These are phyloP conservation scores for Globodera ellingtonae DNA, from an alignment of 1,140 invertebrate species.

Conservation along the genomic window DNA sequence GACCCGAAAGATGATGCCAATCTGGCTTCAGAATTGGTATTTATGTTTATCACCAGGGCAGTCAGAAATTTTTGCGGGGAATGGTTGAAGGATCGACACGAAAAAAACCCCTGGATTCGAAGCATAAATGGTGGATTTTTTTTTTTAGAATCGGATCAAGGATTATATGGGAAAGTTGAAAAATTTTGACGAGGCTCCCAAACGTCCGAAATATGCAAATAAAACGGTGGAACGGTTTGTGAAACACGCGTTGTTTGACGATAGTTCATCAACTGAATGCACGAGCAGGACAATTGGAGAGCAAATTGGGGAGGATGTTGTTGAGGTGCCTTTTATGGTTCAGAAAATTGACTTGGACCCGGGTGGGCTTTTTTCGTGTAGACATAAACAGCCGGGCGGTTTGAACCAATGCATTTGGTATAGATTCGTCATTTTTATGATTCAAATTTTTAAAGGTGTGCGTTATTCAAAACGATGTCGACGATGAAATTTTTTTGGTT, in stretches of 20 bases:
- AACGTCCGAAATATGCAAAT: conserved; percentile 19
- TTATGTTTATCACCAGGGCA: neutral
- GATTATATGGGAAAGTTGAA: conserved; percentile 28
- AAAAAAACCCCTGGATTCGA: no score
- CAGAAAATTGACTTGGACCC: no score
- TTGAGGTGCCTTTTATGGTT: no score
- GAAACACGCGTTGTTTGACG: conserved; percentile 12
- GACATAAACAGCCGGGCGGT: no score
- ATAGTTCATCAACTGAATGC: neutral
- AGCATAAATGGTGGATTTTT: neutral
- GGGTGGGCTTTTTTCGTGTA: no score
- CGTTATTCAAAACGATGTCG: neutral
- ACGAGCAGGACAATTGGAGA: neutral
- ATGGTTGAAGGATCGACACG: no score
- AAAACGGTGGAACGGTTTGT: conserved; percentile 23
- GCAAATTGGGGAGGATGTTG: neutral
- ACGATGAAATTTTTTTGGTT: neutral
- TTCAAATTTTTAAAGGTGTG: no score
- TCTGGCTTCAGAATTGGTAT: conserved; percentile 17
- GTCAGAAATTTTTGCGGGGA: no score
- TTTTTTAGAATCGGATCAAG: conserved; percentile 14
- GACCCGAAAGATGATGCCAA: conserved; percentile 10
- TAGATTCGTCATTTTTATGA: no score
- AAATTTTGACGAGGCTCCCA: conserved; percentile 10
- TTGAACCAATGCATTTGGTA: no score